A percentile compares a stretch with the other conserved stretches of the same genome.
phyloP scores from a whole-genome alignment of 2,797 vertebrate species.

The Acanthurus leucopareius region DNA sequence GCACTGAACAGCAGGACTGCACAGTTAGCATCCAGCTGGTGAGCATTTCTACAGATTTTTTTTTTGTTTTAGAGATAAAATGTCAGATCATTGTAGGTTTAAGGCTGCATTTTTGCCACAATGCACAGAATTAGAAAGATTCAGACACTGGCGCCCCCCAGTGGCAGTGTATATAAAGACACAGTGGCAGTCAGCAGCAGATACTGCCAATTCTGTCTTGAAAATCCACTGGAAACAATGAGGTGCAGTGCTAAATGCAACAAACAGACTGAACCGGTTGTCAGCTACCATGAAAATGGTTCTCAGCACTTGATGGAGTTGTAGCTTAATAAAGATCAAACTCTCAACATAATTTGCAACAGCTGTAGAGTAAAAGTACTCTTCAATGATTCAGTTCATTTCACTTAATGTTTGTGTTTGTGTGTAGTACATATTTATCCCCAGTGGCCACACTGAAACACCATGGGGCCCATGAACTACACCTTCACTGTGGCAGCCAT shows the following conservation, averaged over 20 bases:
- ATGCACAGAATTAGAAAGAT: not conserved
- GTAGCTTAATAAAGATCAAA: not conserved
- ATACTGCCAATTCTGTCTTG: not conserved
- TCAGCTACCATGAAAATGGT: too few relatives aligned
- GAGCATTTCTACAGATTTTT: too few relatives aligned
- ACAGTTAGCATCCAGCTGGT: too few relatives aligned
- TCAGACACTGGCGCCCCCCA: not conserved
- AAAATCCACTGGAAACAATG: not conserved
- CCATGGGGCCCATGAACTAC: slow-evolving; percentile 57
- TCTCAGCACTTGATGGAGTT: not conserved
- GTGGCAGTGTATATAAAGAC: not conserved
- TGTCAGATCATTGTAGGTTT: too few relatives aligned
- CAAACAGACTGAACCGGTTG: not conserved
- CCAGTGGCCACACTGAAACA: slow-evolving; percentile 36
- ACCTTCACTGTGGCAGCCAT: slow-evolving; percentile 55
- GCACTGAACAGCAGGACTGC: too few relatives aligned
- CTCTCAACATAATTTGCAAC: not conserved
- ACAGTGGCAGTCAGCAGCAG: not conserved
- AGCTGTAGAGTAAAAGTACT: not conserved
- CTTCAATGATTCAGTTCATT: not conserved
- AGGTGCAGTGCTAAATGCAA: not conserved
- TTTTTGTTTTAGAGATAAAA: too few relatives aligned
- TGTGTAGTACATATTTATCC: slow-evolving; percentile 64
- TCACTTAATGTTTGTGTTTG: slow-evolving; percentile 23
- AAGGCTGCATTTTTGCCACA: not conserved